A percentile compares a stretch with the other conserved stretches of the same genome.
Evolutionary conservation across 2,113 vertebrate species (phyloP).

Genomic region (Pygoscelis adeliae): DNA sequence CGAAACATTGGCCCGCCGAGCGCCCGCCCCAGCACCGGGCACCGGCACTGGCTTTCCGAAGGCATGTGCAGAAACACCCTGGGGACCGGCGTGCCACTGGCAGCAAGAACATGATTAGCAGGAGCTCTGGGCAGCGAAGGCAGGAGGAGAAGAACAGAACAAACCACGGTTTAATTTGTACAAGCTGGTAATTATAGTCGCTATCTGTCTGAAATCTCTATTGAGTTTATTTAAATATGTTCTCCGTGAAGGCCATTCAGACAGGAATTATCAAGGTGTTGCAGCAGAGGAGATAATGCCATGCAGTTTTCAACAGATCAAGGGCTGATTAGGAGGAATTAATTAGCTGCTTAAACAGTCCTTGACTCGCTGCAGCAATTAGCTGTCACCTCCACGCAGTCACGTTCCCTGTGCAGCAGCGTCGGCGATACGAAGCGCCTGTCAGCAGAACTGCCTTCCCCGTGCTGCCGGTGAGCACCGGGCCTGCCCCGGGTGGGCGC

Average conservation of each 20-base stretch:
- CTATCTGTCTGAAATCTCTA: conserved; percentile 71
- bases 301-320: conserved; percentile 55
- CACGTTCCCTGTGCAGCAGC: background rate
- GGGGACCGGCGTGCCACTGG: conserved; percentile 14
- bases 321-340: conserved; percentile 67
- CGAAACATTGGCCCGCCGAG: rapidly evolving
- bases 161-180: conserved; percentile 62
- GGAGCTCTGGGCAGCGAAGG: conserved; percentile 41
- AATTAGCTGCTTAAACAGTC: conserved; percentile 71
- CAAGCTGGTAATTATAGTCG: conserved; percentile 72
- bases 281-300: conserved; percentile 65
- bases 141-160: conserved; percentile 55
- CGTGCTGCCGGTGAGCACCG: rapidly evolving
- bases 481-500: background rate
- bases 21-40: background rate
- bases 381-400: conserved; percentile 9
- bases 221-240: conserved; percentile 73
- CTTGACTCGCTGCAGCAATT: conserved; percentile 66
- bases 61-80: conserved; percentile 2
- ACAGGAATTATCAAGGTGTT: conserved; percentile 68
- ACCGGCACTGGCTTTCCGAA: background rate
- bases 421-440: background rate
- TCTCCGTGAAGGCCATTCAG: conserved; percentile 48
- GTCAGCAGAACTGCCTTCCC: background rate
- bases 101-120: conserved; percentile 51